phyloP scores from a whole-genome alignment of 2,113 vertebrate species.

The Acanthisitta chloris region DNA sequence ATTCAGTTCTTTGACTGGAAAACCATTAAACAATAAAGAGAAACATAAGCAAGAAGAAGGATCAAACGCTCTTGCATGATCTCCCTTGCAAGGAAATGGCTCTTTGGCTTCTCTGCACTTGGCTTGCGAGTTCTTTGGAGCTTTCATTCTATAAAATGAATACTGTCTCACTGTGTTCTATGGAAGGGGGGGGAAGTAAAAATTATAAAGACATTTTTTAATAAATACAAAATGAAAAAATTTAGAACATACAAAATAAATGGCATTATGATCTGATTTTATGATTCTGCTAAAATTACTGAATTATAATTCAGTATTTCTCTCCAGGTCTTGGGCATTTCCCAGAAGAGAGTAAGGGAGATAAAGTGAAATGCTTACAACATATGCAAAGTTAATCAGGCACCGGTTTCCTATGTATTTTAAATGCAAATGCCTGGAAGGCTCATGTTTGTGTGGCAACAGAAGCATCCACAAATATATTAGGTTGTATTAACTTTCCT shows the following conservation, averaged over 20 bases:
- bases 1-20: slow-evolving; percentile 17
- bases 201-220: background rate
- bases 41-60: slow-evolving; percentile 27
- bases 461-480: background rate
- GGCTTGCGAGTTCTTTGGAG: slow-evolving; percentile 11
- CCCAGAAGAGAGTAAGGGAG: background rate
- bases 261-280: background rate
- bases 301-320: background rate
- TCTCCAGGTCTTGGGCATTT: background rate
- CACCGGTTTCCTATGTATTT: background rate
- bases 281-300: background rate
- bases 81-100: slow-evolving; percentile 18
- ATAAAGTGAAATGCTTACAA: background rate
- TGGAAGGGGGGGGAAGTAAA: background rate
- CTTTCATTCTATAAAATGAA: slow-evolving; percentile 11
- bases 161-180: background rate
- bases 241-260: background rate
- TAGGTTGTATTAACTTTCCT: background rate
- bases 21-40: slow-evolving; percentile 24
- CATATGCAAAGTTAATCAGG: background rate
- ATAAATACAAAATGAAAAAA: background rate
- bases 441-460: background rate
- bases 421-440: background rate
- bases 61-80: slow-evolving; percentile 8
- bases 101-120: slow-evolving; percentile 27